Base-by-base conservation (phyloP, 2,113 vertebrate species). In the Amphilophus citrinellus region DNA sequence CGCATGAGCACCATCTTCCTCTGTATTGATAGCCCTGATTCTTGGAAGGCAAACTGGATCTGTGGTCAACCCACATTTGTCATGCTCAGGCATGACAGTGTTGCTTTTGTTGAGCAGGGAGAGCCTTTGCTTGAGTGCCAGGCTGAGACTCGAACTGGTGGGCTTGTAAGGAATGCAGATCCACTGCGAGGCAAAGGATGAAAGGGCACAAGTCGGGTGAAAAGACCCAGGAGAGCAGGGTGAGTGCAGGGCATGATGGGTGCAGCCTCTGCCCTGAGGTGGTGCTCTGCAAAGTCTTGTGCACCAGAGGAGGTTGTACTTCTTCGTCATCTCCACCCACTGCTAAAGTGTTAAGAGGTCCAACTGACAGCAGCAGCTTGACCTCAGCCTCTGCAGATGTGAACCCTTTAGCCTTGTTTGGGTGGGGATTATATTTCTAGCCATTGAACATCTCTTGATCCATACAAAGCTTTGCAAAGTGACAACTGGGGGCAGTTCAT, bases 131-230 rank as follows among this genome's bases (percentile, higher is more conserved):
- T 44, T 76, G 42, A 87, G 94, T 92, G 94, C 92, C 92, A 94
- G 94, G 91, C 91, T 75, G 92, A 90, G 91, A 85, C 37, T 76
- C 32, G 89, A 90, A 88, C 91, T 89, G 89, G 87, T 83, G 92
- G 91, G 91, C 85, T 91, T 76, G 90, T 20, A 10, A 57, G 89
- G 94, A 96, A 96, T 95, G 92, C 75, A 92, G 86, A 93, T 91
- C 63, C 73, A 87, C 66, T 79, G 73, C 32, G 58, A 75, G 9
- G 39, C 30, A 4, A 68, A 44, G 61, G 59, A 24, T 27, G 53
- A 62, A 65, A 77, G 76, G 59, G 22, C 76, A 10, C 62, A 75
- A 77, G 62, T 35, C 84, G 84, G 91, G 89, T 90, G 65, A 81
- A 17, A 82, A 80, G 77, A 89, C 71, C 84, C 84, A 88, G 60